Evolutionary conservation across 2,797 vertebrate genomes (phyloP).

Genomic region (Chelonia mydas): DNA sequence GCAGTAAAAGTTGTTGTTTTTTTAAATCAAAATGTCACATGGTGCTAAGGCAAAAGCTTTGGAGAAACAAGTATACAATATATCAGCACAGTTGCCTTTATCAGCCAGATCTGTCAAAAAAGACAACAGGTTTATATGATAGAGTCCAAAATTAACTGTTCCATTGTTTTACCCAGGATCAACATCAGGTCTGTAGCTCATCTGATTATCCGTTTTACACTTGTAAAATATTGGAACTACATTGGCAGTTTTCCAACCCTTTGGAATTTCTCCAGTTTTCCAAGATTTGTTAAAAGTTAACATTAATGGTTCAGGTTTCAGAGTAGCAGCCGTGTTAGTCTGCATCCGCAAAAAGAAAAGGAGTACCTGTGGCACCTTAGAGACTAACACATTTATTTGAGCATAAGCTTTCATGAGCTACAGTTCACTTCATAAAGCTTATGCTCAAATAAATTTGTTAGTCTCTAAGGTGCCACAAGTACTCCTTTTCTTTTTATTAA

Average conservation of each 20-base stretch:
- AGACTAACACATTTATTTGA: too few species aligned
- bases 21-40: too few species aligned
- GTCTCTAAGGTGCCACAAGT: too few species aligned
- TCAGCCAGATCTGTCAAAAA: neutral
- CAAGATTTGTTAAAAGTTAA: neutral
- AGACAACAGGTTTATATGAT: neutral
- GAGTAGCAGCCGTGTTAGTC: too few species aligned
- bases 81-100: neutral
- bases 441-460: too few species aligned
- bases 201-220: neutral
- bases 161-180: neutral
- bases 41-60: too few species aligned
- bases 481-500: neutral
- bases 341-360: too few species aligned
- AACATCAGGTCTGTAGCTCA: neutral
- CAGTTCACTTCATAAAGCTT: too few species aligned
- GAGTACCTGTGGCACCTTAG: too few species aligned
- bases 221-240: neutral
- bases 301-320: neutral
- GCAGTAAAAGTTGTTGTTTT: too few species aligned
- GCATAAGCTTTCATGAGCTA: too few species aligned
- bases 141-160: neutral
- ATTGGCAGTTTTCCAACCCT: neutral
- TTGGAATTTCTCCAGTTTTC: neutral
- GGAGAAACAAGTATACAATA: too few species aligned